Conservation (phyloP, 2,113 vertebrate species). For the Phoxinus phoxinus region DNA sequence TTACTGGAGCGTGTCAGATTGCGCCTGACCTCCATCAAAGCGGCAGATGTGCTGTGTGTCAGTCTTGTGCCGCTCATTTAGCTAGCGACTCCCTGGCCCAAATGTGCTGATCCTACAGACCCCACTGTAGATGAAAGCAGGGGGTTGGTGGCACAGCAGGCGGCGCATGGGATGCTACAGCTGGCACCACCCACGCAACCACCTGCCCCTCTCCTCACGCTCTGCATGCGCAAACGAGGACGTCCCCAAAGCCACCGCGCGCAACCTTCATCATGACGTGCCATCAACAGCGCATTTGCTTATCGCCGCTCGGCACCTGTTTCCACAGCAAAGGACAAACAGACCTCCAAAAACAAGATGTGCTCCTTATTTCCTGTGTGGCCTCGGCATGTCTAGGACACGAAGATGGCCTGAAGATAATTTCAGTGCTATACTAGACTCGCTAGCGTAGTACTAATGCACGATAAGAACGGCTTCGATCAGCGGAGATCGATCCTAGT, state of each 20-base stretch:
- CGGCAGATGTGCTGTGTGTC: constrained; percentile 29
- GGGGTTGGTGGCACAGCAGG: constrained; percentile 44
- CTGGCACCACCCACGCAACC: constrained; percentile 33
- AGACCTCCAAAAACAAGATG: neutral
- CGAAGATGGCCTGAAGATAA: constrained; percentile 33
- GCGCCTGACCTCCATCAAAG: constrained; percentile 14
- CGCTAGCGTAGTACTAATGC: neutral
- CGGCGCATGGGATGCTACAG: constrained; percentile 49
- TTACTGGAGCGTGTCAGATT: neutral
- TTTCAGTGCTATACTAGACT: neutral
- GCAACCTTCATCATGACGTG: constrained; percentile 43
- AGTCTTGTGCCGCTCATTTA: constrained; percentile 11
- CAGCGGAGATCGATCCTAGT: constrained; percentile 32
- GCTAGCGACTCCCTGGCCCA: constrained; percentile 8
- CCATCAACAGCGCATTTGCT: constrained; percentile 24
- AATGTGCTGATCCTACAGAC: constrained; percentile 25
- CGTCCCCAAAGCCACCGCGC: neutral
- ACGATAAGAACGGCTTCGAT: constrained; percentile 22
- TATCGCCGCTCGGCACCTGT: constrained; percentile 15
- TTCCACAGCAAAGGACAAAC: constrained; percentile 5
- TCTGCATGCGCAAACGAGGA: constrained; percentile 13
- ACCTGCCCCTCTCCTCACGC: neutral
- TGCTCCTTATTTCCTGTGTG: constrained; percentile 1
- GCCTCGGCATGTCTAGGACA: neutral
- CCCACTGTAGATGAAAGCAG: constrained; percentile 33